Base-by-base conservation (phyloP, 2,113 vertebrate genomes). In the Mustela nigripes region DNA sequence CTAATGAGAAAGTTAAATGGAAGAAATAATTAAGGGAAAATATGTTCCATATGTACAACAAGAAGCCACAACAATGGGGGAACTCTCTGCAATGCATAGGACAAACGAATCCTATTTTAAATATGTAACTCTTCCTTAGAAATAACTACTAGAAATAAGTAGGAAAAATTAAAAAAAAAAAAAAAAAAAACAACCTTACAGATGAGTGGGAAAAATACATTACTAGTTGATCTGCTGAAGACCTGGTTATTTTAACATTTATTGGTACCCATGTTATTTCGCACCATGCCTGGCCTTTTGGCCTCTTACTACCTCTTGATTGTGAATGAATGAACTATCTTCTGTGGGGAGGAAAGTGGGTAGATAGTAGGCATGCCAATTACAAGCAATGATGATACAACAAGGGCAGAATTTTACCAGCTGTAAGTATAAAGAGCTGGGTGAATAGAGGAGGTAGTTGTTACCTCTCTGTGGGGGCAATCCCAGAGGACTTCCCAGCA, bases 111-210 rank as follows among this genome's bases (percentile, higher is more conserved):
- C 15, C 31, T 86, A 67, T 1, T 90, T 11, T 91, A 86, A 87
- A 78, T 69, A 56, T 12, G 87, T 11, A 58, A 78, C 53, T 16
- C 50, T 10, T 36, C 78, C 45, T 95, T 33, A 48, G 53, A 86
- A 93, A 60, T 71, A 67, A 18, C 48, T 87, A 50, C 58, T 50
- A 85, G 80, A 42, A 71, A 90, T 50, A 76, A 39, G 28, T 8
- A 50, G 89, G 60, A 62, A 95, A 80, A 56, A 7, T 26, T 26
- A 24, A 65, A 63, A 31, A 95, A 62, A 42, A 31, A 96, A 78
- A 42, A 53, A 53, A 36, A 36, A 36, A n/a, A n/a, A n/a, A n/a
- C 33, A 81, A 28, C 28, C 11, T 90, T 45, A 45, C 10, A 69
- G 21, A 39, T 24, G 26, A 65, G n/a, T 28, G 21, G 53, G 18